Evolutionary conservation across 2,888 invertebrate genomes (phyloP), one percentile per base, ranked within the genome.

Genomic region (Hyles lineata): DNA sequence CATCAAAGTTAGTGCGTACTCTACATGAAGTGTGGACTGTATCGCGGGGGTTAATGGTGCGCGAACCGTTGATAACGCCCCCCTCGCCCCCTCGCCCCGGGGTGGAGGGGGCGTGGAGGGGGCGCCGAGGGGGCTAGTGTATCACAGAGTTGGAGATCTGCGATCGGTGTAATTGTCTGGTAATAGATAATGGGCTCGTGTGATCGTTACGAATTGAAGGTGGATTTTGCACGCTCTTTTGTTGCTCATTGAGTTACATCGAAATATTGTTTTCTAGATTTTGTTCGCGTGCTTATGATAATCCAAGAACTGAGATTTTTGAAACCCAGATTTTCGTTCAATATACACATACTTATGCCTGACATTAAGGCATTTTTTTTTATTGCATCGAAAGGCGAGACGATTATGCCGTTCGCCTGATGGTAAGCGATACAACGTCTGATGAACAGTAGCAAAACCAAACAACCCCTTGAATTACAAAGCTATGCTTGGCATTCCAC

Each of bases 1-100:
- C 80, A 86, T 84, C 85, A 81, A 84, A 85, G 84, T 86, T 86
- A 80, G 75, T 88, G 88, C 88, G 88, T 87, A 87, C 91, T 90
- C 88, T 85, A 88, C 88, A 88, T 90, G 88, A 83, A 92, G 92
- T 91, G 90, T 82, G 85, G 90, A 89, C 91, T 93, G 92, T 93
- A 93, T 93, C 93, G 92, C 89, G 77, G 81, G 85, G 91, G 91
- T 90, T 92, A 93, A 93, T 93, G 93, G 93, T 81, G 87, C 86
- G 91, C 88, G 87, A 89, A 89, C 83, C 85, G 80, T 91, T 87
- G 93, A 93, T 93, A 93, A 85, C 81, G 78, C 77, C 83, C 81
- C 82, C 43, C 43, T 43, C 43, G 43, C 78, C 80, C 77, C 72
- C 73, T 72, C 70, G n/a, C 70, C 71, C 72, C 55, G 62, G 70